phyloP scores from a whole-genome alignment of 30 jellyfish, hydroid and myxozoan species.

The Aurelia aurita region DNA sequence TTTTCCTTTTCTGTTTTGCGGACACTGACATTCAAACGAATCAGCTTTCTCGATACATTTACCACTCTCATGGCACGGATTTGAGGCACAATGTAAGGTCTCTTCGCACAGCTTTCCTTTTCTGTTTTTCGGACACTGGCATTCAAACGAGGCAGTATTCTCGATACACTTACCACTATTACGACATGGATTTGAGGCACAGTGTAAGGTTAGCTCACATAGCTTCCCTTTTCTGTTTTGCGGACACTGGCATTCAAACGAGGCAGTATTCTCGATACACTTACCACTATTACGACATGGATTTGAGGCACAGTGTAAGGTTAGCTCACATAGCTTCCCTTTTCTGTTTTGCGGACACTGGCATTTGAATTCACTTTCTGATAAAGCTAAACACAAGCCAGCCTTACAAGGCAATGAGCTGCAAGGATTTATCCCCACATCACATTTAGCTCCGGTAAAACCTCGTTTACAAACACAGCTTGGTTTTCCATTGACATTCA shows the following conservation, averaged over 20 bases:
- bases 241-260: constrained; percentile 47
- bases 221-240: constrained; percentile 49
- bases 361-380: constrained; percentile 63
- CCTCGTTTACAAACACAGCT: constrained; percentile 61
- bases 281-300: constrained; percentile 64
- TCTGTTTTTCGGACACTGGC: constrained; percentile 47
- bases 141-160: constrained; percentile 5
- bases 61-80: constrained; percentile 62
- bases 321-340: constrained; percentile 56
- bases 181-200: constrained; percentile 62
- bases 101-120: constrained; percentile 62
- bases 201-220: constrained; percentile 36
- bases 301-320: constrained; percentile 39
- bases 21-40: constrained; percentile 44
- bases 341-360: constrained; percentile 50
- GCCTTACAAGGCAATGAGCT: constrained; percentile 48
- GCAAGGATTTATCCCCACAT: constrained; percentile 62
- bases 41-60: constrained; percentile 37
- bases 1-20: constrained; percentile 44
- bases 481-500: constrained; percentile 31
- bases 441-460: constrained; percentile 59
- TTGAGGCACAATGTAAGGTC: constrained; percentile 39
- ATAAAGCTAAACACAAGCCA: constrained; percentile 51
- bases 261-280: constrained; percentile 26
- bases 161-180: constrained; percentile 57